Conservation (phyloP, 2,113 vertebrate species). For the Myanophis thanlyinensis region DNA sequence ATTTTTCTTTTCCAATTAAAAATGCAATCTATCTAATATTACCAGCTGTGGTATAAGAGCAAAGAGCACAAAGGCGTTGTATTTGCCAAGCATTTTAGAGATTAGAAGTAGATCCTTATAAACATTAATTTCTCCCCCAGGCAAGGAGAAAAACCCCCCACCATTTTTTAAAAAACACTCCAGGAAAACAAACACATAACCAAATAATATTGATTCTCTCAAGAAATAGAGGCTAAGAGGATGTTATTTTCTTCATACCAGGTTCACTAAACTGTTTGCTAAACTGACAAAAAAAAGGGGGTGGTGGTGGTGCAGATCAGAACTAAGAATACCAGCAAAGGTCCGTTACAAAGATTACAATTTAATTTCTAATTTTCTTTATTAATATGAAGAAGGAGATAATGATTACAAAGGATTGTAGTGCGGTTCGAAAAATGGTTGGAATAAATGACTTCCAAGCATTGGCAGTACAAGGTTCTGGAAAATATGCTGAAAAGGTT, state of each 20-base stretch:
- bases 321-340: background rate
- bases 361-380: slow-evolving; percentile 18
- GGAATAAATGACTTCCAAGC: background rate
- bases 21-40: background rate
- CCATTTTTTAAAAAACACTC: background rate
- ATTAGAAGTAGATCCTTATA: slow-evolving; percentile 19
- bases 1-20: slow-evolving; percentile 2
- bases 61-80: background rate
- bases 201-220: slow-evolving; percentile 12
- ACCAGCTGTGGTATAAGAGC: background rate
- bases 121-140: background rate
- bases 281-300: slow-evolving; percentile 39
- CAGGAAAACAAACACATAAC: background rate
- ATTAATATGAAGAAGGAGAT: slow-evolving; percentile 24
- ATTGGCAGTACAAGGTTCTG: background rate
- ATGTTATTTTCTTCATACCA: slow-evolving; percentile 5
- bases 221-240: slow-evolving; percentile 1
- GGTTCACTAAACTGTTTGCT: slow-evolving; percentile 49
- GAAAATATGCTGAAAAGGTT: background rate
- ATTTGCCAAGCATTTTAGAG: background rate
- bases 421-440: background rate
- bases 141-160: background rate
- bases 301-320: too few relatives aligned
- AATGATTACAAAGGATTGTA: background rate
- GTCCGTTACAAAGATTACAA: slow-evolving; percentile 33